These are phyloP conservation scores for Microdon myrmicae DNA, from an alignment of 2,888 invertebrate genomes.

Conservation along the genomic window DNA sequence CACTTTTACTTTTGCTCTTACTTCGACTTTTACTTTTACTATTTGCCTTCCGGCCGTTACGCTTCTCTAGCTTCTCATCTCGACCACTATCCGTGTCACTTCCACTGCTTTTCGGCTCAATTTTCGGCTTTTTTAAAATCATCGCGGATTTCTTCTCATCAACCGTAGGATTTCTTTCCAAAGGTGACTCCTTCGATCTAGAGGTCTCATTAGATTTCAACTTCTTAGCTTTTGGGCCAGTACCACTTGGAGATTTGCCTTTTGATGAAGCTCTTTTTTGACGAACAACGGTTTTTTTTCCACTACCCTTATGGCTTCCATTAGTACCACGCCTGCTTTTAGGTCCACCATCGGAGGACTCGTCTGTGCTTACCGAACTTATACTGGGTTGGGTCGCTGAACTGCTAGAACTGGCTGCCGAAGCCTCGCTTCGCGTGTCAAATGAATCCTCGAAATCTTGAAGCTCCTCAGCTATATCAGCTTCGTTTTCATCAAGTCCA, in stretches of 20 bases:
- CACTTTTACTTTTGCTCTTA: constrained; percentile 20
- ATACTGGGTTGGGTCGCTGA: constrained; percentile 80
- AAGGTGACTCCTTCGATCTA: constrained; percentile 25
- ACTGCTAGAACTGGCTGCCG: constrained; percentile 74
- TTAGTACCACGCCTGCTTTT: constrained; percentile 61
- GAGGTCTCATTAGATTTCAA: constrained; percentile 39
- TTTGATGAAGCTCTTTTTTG: constrained; percentile 69
- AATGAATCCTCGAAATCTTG: constrained; percentile 77
- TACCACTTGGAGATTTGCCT: constrained; percentile 24
- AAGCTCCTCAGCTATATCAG: constrained; percentile 82
- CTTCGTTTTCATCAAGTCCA: constrained; percentile 75
- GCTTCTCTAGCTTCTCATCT: constrained; percentile 22
- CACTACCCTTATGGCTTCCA: constrained; percentile 4
- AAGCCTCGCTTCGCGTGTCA: constrained; percentile 89
- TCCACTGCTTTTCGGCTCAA: constrained; percentile 43
- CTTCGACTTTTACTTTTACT: constrained; percentile 30
- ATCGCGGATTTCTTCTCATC: constrained; percentile 30
- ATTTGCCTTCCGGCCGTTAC: constrained; percentile 35
- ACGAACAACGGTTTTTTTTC: constrained; percentile 68
- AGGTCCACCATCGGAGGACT: constrained; percentile 70
- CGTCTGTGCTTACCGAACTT: constrained; percentile 77
- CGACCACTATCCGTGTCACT: constrained; percentile 32
- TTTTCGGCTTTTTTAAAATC: constrained; percentile 39
- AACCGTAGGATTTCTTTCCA: constrained; percentile 16
- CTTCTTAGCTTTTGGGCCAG: constrained; percentile 61